Conservation (phyloP, 2,113 vertebrate genomes). For the Salvator merianae region DNA sequence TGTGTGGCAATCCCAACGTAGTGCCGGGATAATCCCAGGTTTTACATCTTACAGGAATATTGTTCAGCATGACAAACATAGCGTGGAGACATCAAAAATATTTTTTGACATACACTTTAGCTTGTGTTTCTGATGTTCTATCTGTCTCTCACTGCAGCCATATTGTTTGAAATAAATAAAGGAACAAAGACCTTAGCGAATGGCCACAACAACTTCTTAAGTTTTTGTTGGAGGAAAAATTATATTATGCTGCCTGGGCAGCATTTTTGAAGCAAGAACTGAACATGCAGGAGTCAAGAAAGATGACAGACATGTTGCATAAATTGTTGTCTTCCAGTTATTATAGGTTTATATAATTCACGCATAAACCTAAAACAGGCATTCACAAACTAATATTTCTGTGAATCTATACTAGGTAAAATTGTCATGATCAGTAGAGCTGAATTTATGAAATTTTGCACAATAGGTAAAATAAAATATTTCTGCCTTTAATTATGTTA, state of each 20-base stretch:
- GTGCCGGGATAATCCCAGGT: no score
- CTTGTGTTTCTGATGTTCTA: not conserved
- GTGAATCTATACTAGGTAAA: not conserved
- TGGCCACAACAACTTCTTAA: no score
- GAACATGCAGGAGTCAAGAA: slow-evolving; percentile 18
- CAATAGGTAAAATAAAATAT: not conserved
- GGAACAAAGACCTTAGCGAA: no score
- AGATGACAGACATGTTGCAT: not conserved
- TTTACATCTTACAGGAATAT: not conserved
- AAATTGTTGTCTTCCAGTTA: slow-evolving; percentile 9
- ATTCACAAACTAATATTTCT: not conserved
- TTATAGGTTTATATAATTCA: slow-evolving; percentile 28
- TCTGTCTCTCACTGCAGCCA: not conserved
- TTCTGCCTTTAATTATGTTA: not conserved
- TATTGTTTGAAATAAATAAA: not conserved
- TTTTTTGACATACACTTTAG: not conserved
- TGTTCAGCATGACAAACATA: not conserved
- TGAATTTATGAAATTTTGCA: not conserved
- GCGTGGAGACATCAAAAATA: not conserved
- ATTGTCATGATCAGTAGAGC: not conserved
- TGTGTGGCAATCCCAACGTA: no score
- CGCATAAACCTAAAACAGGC: slow-evolving; percentile 19
- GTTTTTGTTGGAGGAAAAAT: no score
- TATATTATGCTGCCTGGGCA: not conserved
- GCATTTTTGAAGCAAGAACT: slow-evolving; percentile 19